Percentiles rank a stretch among this genome's conserved stretches.
phyloP scores from a whole-genome alignment of 1,140 invertebrate species.

The Leptinotarsa texana region DNA sequence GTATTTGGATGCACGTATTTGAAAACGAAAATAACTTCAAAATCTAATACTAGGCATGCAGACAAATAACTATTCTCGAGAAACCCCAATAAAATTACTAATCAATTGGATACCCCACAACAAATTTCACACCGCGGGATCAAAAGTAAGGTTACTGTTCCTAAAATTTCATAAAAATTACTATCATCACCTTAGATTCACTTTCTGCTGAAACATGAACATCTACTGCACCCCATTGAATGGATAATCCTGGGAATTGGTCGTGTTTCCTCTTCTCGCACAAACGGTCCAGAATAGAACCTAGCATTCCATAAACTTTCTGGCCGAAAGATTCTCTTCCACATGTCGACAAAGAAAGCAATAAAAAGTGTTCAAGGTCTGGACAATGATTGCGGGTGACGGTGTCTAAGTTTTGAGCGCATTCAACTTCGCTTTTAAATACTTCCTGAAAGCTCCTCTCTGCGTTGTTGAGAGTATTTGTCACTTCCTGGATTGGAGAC shows the following conservation, averaged over 20 bases:
- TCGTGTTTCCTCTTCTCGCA: constrained; percentile 63
- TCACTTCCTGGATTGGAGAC: constrained; percentile 87
- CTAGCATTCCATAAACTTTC: constrained; percentile 80
- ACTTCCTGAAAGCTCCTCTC: constrained; percentile 75
- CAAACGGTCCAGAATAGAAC: constrained; percentile 73
- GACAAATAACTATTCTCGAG: no score
- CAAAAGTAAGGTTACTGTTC: no score
- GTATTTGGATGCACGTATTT: no score
- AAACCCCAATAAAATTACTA: no score
- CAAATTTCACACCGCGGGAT: no score
- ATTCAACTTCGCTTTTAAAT: constrained; percentile 79
- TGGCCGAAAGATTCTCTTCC: constrained; percentile 75
- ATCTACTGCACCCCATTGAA: constrained; percentile 68
- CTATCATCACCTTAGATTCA: no score
- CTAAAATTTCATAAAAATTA: no score
- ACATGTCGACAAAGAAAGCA: constrained; percentile 78
- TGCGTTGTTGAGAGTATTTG: constrained; percentile 84
- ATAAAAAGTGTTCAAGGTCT: constrained; percentile 58
- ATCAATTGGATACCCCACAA: no score
- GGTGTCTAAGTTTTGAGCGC: constrained; percentile 76
- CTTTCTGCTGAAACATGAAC: no score
- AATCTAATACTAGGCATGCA: no score
- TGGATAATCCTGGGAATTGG: constrained; percentile 66
- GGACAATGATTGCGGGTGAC: constrained; percentile 58
- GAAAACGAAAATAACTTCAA: no score